Evolutionary conservation across 2,113 vertebrate genomes (phyloP).

Genomic region (Petaurus breviceps): DNA sequence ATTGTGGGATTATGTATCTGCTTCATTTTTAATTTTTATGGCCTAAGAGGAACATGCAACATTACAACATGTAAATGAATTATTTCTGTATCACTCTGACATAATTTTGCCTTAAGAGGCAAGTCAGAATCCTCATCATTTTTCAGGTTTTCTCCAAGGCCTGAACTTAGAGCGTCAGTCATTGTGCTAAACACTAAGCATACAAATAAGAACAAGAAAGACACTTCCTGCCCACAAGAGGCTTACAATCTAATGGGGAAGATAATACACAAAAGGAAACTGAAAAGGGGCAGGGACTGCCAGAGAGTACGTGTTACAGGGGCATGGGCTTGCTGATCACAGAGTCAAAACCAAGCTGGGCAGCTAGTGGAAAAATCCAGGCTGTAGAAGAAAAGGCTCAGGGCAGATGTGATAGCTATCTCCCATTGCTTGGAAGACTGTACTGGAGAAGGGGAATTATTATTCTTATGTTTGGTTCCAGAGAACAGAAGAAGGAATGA

Average conservation of each 20-base stretch:
- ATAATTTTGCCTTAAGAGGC: not conserved
- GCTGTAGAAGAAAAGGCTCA: not conserved
- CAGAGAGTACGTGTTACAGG: not conserved
- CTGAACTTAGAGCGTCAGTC: not conserved
- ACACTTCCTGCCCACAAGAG: not conserved
- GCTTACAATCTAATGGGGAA: not conserved
- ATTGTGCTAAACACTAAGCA: not conserved
- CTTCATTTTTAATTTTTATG: not conserved
- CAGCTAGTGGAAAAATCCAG: not conserved
- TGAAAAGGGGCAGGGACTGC: not conserved
- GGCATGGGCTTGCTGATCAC: not conserved
- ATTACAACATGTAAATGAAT: not conserved
- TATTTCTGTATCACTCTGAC: not conserved
- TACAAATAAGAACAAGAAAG: not conserved
- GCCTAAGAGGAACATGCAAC: not conserved
- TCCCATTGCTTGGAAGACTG: not conserved
- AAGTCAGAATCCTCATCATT: not conserved
- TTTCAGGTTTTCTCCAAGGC: not conserved
- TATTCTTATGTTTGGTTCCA: not conserved
- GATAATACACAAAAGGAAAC: not conserved
- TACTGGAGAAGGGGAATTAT: not conserved
- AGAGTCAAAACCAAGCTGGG: not conserved
- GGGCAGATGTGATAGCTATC: not conserved
- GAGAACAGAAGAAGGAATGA: not conserved
- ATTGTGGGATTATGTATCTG: not conserved